Evolutionary conservation across 2,797 vertebrate species (phyloP).

Genomic region (Bufotes viridis): DNA sequence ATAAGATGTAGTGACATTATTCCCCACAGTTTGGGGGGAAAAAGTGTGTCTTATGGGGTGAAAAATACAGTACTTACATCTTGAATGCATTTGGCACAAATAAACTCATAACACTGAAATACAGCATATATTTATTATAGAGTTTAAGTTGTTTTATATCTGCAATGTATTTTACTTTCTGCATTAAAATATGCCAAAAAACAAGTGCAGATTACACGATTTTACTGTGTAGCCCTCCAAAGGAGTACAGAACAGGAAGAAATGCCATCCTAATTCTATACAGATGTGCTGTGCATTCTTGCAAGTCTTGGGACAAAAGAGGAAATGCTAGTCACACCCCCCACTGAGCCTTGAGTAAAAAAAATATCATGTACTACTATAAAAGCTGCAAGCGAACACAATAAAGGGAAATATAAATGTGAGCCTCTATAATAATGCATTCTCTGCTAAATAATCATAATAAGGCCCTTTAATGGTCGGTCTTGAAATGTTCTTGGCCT

Average conservation of each 20-base stretch:
- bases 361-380: conserved; percentile 66
- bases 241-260: conserved; percentile 67
- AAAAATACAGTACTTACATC: no score
- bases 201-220: conserved; percentile 59
- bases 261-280: conserved; percentile 74
- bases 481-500: no score
- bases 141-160: background rate
- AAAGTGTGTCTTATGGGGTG: no score
- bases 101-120: background rate
- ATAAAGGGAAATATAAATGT: conserved; percentile 1
- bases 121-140: background rate
- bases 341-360: conserved; percentile 66
- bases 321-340: conserved; percentile 76
- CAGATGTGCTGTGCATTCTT: conserved; percentile 79
- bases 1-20: no score
- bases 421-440: background rate
- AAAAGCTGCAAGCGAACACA: conserved; percentile 40
- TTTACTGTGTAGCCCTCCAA: conserved; percentile 66
- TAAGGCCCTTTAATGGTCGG: background rate
- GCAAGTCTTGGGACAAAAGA: conserved; percentile 76
- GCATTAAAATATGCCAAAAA: conserved; percentile 24
- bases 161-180: conserved; percentile 8
- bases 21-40: no score
- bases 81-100: background rate
- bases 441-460: background rate